Base-by-base conservation (phyloP, 2,888 invertebrate genomes). In the Buathra laborator region DNA sequence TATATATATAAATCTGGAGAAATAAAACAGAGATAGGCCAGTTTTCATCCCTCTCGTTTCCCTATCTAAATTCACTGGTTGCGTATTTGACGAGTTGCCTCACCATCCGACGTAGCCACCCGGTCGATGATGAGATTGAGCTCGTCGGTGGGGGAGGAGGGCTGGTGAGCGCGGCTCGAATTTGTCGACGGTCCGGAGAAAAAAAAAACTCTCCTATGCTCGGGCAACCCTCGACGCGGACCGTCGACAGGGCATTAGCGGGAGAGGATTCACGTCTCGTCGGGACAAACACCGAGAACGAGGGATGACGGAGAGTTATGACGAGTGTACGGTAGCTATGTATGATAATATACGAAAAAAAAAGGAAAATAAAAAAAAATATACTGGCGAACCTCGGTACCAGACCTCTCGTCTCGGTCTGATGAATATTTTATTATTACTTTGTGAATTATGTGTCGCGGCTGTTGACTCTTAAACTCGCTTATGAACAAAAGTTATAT, bases 181-280 rank as follows among this genome's bases (percentile, higher is more conserved):
- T 88, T 88, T 87, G 85, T 88, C 86, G 86, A 80, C 72, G 70
- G 83, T 79, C 83, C 70, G 37, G 76, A 81, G 82, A 83, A 70
- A 83, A 82, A 82, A 59, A 62, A 62, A 62, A 29, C 75, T 62
- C 43, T 59, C 51, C 46, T 78, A 48, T 79, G 53, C 64, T 72
- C n/a, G 72, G 14, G 53, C 70, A 74, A 80, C 84, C 84, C 84
- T 56, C 84, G 66, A 84, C 62, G 59, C 83, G 74, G 71, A 76
- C 77, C 82, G 87, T 88, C 86, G 86, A 86, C 87, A 83, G 85
- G 87, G 86, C 87, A 87, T 89, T 90, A 90, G 85, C 83, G 32
- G 62, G 86, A 87, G 83, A 75, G 81, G 86, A 87, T 89, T 87
- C 86, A 78, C 83, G 72, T 80, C 76, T 83, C 75, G 70, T 67